Evolutionary conservation across 2,888 invertebrate genomes (phyloP), one percentile per base, ranked within the genome.

Genomic region (Megaustenia siamemsis): DNA sequence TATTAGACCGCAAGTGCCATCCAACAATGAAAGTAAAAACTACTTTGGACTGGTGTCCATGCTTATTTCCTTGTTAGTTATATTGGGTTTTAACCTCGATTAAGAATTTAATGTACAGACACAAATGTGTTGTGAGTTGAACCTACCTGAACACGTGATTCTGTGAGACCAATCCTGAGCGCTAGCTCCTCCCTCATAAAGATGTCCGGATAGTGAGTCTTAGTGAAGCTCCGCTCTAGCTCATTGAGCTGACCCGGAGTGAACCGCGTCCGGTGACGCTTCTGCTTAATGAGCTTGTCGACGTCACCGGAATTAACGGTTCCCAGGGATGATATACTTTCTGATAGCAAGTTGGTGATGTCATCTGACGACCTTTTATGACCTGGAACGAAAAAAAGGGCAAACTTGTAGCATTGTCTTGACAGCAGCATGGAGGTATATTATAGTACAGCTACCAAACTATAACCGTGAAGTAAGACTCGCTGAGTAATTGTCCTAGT

Each of bases 131-230:
- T 18, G 1, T 60, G 12, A 43, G n/a, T 10, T 38, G 12, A 32
- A 77, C 97, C 96, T 92, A 99, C 99, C 96, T 99, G 98, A 10
- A 99, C 98, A 93, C 98, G 95, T 86, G 98, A 98, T 94, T 99
- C 99, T 28, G 98, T 99, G 88, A 99, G 96, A 8, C 98, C 98
- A 94, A 99, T 98, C 92, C 98, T 96, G 96, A 98, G 97, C 45
- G 99, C 99, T 90, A 99, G 97, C 94, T 99, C 99, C 94, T 99
- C 99, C 89, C 99, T 95, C 97, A 99, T 98, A 95, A 99, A 99
- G 92, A 99, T 99, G 93, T 99, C 99, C 4, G 95, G 99, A 94
- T 99, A 99, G 94, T 99, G 99, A 0, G 99, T 99, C 95, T 98
- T 98, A 87, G 97, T 97, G 95, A 99, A 99, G 94, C 98, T 98